Conservation (phyloP, 2,888 invertebrate species). For the Drosophila pseudotakahashii region DNA sequence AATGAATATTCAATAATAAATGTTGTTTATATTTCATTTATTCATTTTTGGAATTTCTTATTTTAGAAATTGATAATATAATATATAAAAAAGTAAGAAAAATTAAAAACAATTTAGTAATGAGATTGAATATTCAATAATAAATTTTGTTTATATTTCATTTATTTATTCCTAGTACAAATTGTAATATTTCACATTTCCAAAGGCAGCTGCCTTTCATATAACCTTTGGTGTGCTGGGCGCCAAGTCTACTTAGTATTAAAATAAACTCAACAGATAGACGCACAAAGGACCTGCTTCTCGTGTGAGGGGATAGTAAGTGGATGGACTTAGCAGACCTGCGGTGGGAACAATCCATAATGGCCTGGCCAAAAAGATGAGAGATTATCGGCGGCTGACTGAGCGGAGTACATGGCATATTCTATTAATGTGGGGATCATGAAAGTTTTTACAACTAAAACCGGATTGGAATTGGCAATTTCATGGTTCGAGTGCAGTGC, state of each 20-base stretch:
- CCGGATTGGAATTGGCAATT: slow-evolving; percentile 77
- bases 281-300: slow-evolving; percentile 6
- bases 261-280: background rate
- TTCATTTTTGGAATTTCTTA: too few species aligned
- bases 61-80: too few species aligned
- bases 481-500: slow-evolving; percentile 75
- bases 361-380: slow-evolving; percentile 46
- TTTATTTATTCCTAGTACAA: too few species aligned
- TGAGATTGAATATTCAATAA: too few species aligned
- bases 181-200: background rate
- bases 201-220: too few species aligned
- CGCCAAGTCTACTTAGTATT: background rate
- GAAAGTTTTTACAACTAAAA: slow-evolving; percentile 77
- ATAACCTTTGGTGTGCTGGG: background rate
- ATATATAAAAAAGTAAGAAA: too few species aligned
- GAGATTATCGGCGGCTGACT: slow-evolving; percentile 13
- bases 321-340: background rate
- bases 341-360: slow-evolving; percentile 39
- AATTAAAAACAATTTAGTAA: too few species aligned
- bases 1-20: too few species aligned
- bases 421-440: slow-evolving; percentile 42
- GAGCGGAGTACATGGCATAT: slow-evolving; percentile 34
- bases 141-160: too few species aligned
- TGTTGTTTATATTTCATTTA: too few species aligned
- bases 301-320: background rate